These are phyloP conservation scores for Oophaga pumilio DNA, from an alignment of 2,113 vertebrate species.

Conservation along the genomic window DNA sequence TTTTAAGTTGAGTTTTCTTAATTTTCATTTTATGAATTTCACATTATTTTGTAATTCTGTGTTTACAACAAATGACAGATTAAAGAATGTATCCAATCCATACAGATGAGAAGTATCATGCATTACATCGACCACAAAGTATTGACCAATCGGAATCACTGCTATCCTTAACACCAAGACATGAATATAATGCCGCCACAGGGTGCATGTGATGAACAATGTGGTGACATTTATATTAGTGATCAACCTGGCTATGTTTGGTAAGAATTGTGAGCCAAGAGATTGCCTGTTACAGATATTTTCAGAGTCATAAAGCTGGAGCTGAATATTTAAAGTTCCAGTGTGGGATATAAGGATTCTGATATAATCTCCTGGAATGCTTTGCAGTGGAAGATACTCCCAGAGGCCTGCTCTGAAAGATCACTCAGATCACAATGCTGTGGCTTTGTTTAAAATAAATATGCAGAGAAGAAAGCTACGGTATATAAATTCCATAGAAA, in stretches of 20 bases:
- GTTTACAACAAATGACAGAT: not conserved
- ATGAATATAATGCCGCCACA: not conserved
- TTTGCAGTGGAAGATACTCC: constrained; percentile 49
- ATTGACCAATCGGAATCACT: not conserved
- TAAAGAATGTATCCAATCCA: not conserved
- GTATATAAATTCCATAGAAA: not conserved
- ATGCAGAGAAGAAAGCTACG: not conserved
- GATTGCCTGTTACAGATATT: constrained; percentile 56
- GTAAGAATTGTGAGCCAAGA: constrained; percentile 55
- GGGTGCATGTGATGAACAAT: constrained; percentile 20
- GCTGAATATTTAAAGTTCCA: constrained; percentile 54
- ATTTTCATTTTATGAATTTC: not conserved
- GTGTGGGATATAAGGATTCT: constrained; percentile 55
- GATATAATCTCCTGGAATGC: constrained; percentile 57
- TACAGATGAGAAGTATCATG: not conserved
- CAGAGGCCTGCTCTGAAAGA: constrained; percentile 40
- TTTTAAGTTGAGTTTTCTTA: not conserved
- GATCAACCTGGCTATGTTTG: constrained; percentile 54
- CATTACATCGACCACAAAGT: not conserved
- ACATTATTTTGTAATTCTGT: not conserved
- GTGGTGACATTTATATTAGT: constrained; percentile 17
- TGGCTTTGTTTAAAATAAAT: not conserved
- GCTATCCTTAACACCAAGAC: not conserved
- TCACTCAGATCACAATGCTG: constrained; percentile 30
- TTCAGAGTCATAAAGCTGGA: constrained; percentile 56